phyloP scores from a whole-genome alignment of 2,888 invertebrate species.

The Diaperis boleti region DNA sequence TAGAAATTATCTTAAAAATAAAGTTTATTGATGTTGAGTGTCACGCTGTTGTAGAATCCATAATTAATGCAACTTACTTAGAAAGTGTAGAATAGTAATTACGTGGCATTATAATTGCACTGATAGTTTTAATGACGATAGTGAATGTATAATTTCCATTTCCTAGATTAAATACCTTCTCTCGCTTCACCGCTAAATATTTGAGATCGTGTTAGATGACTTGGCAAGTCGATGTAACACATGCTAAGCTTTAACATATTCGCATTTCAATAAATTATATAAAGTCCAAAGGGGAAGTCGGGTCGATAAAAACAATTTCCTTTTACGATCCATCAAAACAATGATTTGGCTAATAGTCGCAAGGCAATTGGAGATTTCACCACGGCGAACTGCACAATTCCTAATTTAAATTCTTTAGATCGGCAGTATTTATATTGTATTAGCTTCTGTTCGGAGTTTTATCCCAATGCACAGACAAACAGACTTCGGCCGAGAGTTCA shows the following conservation, averaged over 20 bases:
- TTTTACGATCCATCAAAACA: constrained; percentile 32
- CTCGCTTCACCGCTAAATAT: constrained; percentile 12
- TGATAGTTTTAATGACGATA: constrained; percentile 12
- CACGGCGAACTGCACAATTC: constrained; percentile 14
- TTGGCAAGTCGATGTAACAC: constrained; percentile 20
- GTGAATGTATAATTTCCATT: constrained; percentile 37
- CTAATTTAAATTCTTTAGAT: constrained; percentile 54
- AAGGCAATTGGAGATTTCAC: constrained; percentile 18
- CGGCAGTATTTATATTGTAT: constrained; percentile 57
- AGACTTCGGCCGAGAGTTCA: constrained; percentile 51
- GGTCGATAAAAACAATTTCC: constrained; percentile 38
- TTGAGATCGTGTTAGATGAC: constrained; percentile 15
- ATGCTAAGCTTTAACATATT: constrained; percentile 34
- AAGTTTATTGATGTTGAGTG: constrained; percentile 4
- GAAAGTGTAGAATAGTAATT: constrained; percentile 14
- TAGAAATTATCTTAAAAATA: constrained; percentile 20
- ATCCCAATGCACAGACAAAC: constrained; percentile 53
- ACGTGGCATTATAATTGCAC: constrained; percentile 5
- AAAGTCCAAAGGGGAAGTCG: constrained; percentile 8
- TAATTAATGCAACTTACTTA: neutral
- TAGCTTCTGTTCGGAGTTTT: constrained; percentile 50
- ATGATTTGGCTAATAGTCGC: constrained; percentile 36
- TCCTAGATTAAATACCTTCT: constrained; percentile 20
- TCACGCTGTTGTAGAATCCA: neutral
- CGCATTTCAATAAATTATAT: constrained; percentile 25